Conservation (phyloP, 2,888 invertebrate genomes). For the Cosmia pyralina region DNA sequence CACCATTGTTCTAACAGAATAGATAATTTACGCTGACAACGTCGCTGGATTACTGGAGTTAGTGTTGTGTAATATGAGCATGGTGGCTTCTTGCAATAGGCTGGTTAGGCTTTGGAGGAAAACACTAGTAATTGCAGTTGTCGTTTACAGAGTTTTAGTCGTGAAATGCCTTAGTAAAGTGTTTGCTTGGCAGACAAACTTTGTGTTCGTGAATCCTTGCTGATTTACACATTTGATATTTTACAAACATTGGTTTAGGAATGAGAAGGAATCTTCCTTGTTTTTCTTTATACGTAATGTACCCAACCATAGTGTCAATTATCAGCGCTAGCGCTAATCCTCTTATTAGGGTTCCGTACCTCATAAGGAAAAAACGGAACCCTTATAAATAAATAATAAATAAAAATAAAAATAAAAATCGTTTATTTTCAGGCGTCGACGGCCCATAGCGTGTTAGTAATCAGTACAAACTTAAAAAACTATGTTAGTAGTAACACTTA, state of each 20-base stretch:
- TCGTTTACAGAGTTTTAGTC: not conserved
- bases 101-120: conserved; percentile 25
- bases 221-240: not conserved
- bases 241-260: not conserved
- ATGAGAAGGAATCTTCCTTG: not conserved
- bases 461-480: no score
- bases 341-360: no score
- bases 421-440: no score
- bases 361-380: no score
- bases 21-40: conserved; percentile 76
- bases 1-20: conserved; percentile 78
- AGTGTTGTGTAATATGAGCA: conserved; percentile 62
- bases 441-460: no score
- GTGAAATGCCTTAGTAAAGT: not conserved
- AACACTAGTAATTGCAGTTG: not conserved
- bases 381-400: no score
- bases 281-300: not conserved
- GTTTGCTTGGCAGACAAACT: not conserved
- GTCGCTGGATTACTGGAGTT: conserved; percentile 68
- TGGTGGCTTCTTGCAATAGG: conserved; percentile 41
- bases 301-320: no score
- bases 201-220: not conserved
- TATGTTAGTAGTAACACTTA: no score
- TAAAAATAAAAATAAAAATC: no score
- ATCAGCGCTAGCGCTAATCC: no score